Percentiles rank a stretch among this genome's conserved stretches.
phyloP scores from a whole-genome alignment of 2,888 invertebrate species.

The Drosophila neotestacea region DNA sequence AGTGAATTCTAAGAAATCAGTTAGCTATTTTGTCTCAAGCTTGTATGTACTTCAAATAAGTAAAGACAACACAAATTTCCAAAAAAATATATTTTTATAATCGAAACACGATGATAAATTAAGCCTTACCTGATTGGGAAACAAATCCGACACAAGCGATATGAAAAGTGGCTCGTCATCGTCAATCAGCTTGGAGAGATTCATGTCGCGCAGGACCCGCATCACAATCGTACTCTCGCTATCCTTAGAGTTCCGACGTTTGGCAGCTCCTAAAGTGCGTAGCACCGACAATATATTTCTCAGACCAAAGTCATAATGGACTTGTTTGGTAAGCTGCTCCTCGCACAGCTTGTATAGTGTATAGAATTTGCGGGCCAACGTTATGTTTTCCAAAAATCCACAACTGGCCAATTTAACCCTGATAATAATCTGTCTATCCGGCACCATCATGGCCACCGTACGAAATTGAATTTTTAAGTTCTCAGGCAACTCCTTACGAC shows the following conservation, averaged over 20 bases:
- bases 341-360: constrained; percentile 98
- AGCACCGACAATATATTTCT: constrained; percentile 97
- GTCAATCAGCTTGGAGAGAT: constrained; percentile 97
- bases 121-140: constrained; percentile 91
- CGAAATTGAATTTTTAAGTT: constrained; percentile 99
- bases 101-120: no score
- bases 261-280: constrained; percentile 95
- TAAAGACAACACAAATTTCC: background rate
- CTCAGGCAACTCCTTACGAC: constrained; percentile 97
- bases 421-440: constrained; percentile 98
- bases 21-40: no score
- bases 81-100: background rate
- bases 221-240: constrained; percentile 98
- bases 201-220: constrained; percentile 99
- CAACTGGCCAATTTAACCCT: constrained; percentile 98
- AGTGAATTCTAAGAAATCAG: no score
- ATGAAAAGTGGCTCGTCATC: constrained; percentile 99
- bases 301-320: constrained; percentile 98
- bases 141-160: constrained; percentile 97
- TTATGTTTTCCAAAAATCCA: constrained; percentile 97
- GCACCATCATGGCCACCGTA: constrained; percentile 99
- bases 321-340: constrained; percentile 98
- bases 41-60: background rate
- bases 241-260: constrained; percentile 95
- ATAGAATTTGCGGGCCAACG: constrained; percentile 97